Evolutionary conservation across 2,113 vertebrate species (phyloP).

Genomic region (Rhombomys opimus): DNA sequence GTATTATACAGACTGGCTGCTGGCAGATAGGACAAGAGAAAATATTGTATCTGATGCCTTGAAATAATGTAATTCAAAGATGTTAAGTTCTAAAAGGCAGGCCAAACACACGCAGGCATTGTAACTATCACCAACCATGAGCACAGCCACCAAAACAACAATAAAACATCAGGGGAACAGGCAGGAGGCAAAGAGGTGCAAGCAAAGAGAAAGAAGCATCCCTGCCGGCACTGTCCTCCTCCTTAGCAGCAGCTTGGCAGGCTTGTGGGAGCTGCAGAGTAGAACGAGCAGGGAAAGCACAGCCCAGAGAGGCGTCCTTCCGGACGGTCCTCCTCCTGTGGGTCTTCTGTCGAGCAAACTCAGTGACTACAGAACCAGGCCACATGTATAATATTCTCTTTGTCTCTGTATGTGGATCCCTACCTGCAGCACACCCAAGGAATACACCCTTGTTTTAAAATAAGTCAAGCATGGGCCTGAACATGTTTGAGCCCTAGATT

Average conservation of each 20-base stretch:
- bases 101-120: not conserved
- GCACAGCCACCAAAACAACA: not conserved
- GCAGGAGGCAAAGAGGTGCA: not conserved
- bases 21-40: not conserved
- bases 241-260: not conserved
- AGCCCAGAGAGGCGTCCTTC: not conserved
- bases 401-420: not conserved
- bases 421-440: not conserved
- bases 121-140: not conserved
- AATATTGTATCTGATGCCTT: not conserved
- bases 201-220: not conserved
- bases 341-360: not conserved
- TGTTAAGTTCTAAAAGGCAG: slow-evolving; percentile 45
- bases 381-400: not conserved
- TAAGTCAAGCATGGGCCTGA: not conserved
- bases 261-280: not conserved
- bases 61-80: slow-evolving; percentile 47
- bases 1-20: not conserved
- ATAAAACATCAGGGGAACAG: not conserved
- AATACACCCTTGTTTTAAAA: not conserved
- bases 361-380: not conserved
- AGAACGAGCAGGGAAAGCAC: not conserved
- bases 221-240: fast-evolving
- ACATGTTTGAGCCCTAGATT: not conserved
- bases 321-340: not conserved